These are phyloP conservation scores for Encarsia formosa DNA, from an alignment of 2,888 invertebrate genomes.

Conservation along the genomic window DNA sequence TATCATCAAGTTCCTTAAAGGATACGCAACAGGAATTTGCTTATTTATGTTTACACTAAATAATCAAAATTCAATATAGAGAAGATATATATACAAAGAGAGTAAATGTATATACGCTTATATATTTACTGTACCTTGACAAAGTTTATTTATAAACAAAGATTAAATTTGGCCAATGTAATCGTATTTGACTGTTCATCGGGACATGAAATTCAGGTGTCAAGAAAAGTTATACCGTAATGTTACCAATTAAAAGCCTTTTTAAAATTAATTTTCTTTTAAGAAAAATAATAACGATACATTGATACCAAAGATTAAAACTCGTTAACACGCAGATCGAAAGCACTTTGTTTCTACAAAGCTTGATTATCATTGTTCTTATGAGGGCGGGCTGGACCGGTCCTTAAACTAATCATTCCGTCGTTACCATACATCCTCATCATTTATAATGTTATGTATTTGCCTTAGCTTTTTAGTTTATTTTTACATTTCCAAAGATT, in stretches of 20 bases:
- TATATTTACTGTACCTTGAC: no score
- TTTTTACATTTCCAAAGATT: constrained; percentile 18
- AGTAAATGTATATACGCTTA: constrained; percentile 20
- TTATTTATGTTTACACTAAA: constrained; percentile 19
- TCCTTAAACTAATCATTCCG: constrained; percentile 25
- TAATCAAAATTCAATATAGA: constrained; percentile 20
- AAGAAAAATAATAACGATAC: constrained; percentile 17
- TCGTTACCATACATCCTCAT: constrained; percentile 14
- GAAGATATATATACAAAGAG: constrained; percentile 6
- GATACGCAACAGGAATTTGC: constrained; percentile 25
- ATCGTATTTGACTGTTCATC: constrained; percentile 24
- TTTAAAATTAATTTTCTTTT: not conserved
- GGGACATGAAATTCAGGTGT: constrained; percentile 3
- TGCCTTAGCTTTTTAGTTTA: constrained; percentile 16
- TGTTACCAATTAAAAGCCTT: constrained; percentile 19
- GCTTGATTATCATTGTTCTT: constrained; percentile 18
- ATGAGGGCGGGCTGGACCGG: constrained; percentile 42
- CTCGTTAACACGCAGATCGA: constrained; percentile 25
- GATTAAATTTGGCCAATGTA: constrained; percentile 16
- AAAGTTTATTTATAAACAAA: constrained; percentile 19
- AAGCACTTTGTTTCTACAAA: constrained; percentile 24
- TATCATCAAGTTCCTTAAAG: constrained; percentile 22
- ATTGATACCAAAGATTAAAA: constrained; percentile 27
- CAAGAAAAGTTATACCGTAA: constrained; percentile 1
- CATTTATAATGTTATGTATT: constrained; percentile 8